Evolutionary conservation across 1,140 invertebrate species (phyloP), one percentile per base, ranked within the genome.

Genomic region (Archivesica marissinica): DNA sequence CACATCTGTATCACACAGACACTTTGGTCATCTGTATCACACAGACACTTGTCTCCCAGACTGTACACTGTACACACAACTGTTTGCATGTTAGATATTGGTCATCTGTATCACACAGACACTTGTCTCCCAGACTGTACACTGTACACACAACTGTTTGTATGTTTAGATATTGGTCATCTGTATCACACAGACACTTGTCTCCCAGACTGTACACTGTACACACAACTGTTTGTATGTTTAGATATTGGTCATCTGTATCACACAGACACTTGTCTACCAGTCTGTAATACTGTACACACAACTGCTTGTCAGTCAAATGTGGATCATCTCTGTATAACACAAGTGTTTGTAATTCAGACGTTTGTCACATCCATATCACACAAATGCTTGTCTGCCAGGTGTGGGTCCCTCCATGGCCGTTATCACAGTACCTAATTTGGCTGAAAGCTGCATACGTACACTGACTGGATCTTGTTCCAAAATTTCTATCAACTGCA

Each of bases 361-460:
- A n/a, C 23, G 6, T 52, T 52, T 15, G 17, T 52, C 3, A 7
- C 23, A n/a, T 52, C 50, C 50, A 52, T 52, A 35, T 64, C 68
- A 91, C 61, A 92, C 87, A 80, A 89, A 92, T 33, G 91, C 89
- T 80, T 89, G 89, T 68, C 82, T 74, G 33, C 80, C 87, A 20
- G 80, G 59, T 6, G 89, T 87, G 20, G 91, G 89, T 47, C 91
- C 92, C 81, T 92, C 91, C 88, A 92, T 92, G 30, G 89, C 86
- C 38, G 89, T 89, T 68, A 92, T 91, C 75, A 92, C 89, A 64
- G 90, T 89, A 41, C 88, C 89, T 28, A 92, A 80, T 86, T 90
- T 92, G 54, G 81, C 82, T 23, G 87, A 88, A 78, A 92, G 85
- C 76, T 92, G 90, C 85, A 76, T 76, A 17, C 64, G 61, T 17